Percentiles rank a stretch among this genome's conserved stretches.
Conservation (phyloP, 2,888 invertebrate species). For the Capitulum mitella region DNA sequence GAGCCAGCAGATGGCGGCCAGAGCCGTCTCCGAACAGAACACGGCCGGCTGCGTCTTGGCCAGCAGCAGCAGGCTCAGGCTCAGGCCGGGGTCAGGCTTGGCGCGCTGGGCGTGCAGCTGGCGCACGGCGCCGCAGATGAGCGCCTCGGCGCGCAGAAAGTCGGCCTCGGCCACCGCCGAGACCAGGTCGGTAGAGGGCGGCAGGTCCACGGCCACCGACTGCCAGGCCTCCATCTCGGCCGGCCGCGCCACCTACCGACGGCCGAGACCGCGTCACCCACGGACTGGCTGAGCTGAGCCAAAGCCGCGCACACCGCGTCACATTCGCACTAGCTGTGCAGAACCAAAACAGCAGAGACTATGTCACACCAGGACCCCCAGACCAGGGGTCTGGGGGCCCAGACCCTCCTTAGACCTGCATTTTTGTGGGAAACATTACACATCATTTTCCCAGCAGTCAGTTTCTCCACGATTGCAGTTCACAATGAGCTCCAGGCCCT, state of each 20-base stretch:
- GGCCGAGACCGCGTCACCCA: neutral
- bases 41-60: constrained; percentile 66
- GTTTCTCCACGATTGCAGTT: too few species aligned
- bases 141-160: constrained; percentile 61
- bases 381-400: too few species aligned
- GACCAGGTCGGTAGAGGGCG: constrained; percentile 4
- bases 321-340: too few species aligned
- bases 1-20: constrained; percentile 60
- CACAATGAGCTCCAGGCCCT: too few species aligned
- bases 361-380: too few species aligned
- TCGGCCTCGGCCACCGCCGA: constrained; percentile 50
- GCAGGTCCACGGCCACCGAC: constrained; percentile 6
- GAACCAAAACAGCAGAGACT: too few species aligned
- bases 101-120: constrained; percentile 61
- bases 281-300: too few species aligned
- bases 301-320: too few species aligned
- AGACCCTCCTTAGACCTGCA: too few species aligned
- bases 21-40: constrained; percentile 44
- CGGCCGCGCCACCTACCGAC: neutral
- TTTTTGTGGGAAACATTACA: too few species aligned
- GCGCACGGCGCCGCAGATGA: constrained; percentile 82
- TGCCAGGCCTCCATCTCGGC: constrained; percentile 15
- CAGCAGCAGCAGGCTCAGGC: constrained; percentile 68
- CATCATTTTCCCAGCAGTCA: too few species aligned
- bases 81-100: constrained; percentile 73